A percentile compares a stretch with the other conserved stretches of the same genome.
Evolutionary conservation across 2,113 vertebrate genomes (phyloP).

Genomic region (Drymodes brunneopygia): DNA sequence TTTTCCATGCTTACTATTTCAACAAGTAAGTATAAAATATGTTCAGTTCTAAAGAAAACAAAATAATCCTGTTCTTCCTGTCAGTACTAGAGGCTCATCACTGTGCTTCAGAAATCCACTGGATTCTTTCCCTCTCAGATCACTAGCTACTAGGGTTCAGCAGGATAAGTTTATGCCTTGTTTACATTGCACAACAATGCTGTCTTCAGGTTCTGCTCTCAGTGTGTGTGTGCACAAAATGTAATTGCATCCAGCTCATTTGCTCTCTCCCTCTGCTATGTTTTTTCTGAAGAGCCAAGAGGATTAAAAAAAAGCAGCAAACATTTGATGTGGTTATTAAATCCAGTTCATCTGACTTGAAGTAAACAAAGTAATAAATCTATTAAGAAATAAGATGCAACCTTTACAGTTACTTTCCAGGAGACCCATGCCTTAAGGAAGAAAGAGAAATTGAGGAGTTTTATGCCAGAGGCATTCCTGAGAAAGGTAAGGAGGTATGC

Average conservation of each 20-base stretch:
- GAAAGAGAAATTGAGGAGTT: not conserved
- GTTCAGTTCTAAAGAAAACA: not conserved
- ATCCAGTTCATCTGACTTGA: not conserved
- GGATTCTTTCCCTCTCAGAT: constrained; percentile 42
- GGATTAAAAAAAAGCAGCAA: constrained; percentile 17
- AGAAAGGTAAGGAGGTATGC: constrained; percentile 44
- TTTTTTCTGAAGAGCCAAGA: constrained; percentile 34
- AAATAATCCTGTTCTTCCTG: constrained; percentile 17
- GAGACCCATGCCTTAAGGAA: not conserved
- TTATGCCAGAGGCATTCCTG: not conserved
- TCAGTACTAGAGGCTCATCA: not conserved
- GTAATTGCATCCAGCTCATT: constrained; percentile 4
- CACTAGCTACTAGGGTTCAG: not conserved
- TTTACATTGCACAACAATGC: not conserved
- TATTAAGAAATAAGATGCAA: not conserved
- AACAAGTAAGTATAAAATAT: not conserved
- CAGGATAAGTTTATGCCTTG: not conserved
- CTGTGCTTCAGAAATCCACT: not conserved
- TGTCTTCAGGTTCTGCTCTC: not conserved
- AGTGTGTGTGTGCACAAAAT: not conserved
- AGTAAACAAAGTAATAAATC: constrained; percentile 44
- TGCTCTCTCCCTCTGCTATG: not conserved
- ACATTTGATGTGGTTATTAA: constrained; percentile 18
- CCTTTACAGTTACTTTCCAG: not conserved
- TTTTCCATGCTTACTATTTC: not conserved